Percentiles rank a stretch among this genome's conserved stretches.
phyloP scores from a whole-genome alignment of 2,113 vertebrate species.

The Clarias batrachus region DNA sequence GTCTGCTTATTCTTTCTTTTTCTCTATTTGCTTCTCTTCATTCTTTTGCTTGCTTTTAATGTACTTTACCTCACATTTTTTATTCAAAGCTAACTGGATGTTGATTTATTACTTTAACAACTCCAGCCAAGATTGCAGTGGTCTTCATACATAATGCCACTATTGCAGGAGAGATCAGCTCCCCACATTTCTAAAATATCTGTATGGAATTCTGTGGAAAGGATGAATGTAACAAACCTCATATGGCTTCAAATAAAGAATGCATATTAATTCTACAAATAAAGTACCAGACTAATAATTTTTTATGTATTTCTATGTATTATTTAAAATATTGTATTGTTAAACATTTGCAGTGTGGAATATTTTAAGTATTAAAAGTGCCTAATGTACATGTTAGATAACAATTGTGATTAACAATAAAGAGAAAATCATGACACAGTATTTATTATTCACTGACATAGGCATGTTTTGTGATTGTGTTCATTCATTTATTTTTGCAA shows the following conservation, averaged over 20 bases:
- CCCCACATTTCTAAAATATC: slow-evolving; percentile 49
- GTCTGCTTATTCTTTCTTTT: slow-evolving; percentile 65
- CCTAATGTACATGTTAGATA: neutral
- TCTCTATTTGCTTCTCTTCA: slow-evolving; percentile 15
- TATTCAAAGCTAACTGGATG: slow-evolving; percentile 35
- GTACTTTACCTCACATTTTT: slow-evolving; percentile 14
- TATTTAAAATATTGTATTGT: neutral
- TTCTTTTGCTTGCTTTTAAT: slow-evolving; percentile 26
- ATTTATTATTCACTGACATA: neutral
- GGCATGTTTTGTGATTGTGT: neutral
- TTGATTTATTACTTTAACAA: slow-evolving; percentile 61
- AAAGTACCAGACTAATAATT: neutral
- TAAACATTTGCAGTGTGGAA: neutral
- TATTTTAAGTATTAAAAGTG: neutral
- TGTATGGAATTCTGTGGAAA: neutral
- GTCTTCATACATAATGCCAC: slow-evolving; percentile 69
- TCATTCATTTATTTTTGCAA: neutral
- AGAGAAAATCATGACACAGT: neutral
- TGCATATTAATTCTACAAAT: neutral
- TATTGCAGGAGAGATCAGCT: slow-evolving; percentile 66
- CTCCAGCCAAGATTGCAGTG: slow-evolving; percentile 57
- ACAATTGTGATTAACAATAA: neutral
- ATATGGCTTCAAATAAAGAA: no score
- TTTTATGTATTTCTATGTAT: neutral
- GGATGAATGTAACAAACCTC: neutral